phyloP scores from a whole-genome alignment of 2,888 invertebrate species.

The Oscheius sp. region DNA sequence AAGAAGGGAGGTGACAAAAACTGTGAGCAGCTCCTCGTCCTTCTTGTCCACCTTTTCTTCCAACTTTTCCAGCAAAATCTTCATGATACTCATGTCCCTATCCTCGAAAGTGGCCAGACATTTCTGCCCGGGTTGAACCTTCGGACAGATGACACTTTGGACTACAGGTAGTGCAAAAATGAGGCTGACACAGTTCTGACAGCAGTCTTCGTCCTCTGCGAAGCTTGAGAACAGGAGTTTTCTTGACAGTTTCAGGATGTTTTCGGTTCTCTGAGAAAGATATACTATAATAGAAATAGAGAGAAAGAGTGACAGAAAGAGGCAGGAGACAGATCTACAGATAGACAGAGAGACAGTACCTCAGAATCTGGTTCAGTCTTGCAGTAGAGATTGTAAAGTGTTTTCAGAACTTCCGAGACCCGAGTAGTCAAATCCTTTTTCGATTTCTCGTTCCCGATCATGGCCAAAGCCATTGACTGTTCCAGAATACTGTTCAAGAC shows the following conservation, averaged over 20 bases:
- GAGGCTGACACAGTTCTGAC: slow-evolving; percentile 60
- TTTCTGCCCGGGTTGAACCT: slow-evolving; percentile 9
- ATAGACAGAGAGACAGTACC: slow-evolving; percentile 3
- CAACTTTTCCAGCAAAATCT: slow-evolving; percentile 52
- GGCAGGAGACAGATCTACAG: no score
- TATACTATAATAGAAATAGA: background rate
- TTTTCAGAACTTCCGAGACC: slow-evolving; percentile 55
- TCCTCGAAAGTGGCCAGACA: slow-evolving; percentile 41
- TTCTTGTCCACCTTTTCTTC: slow-evolving; percentile 46
- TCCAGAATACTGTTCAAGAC: slow-evolving; percentile 8
- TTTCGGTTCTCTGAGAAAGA: slow-evolving; percentile 5
- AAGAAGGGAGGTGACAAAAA: slow-evolving; percentile 59
- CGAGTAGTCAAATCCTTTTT: background rate
- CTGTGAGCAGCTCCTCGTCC: slow-evolving; percentile 52
- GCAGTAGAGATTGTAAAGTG: slow-evolving; percentile 66
- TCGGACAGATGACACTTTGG: slow-evolving; percentile 29
- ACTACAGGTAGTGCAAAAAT: slow-evolving; percentile 43
- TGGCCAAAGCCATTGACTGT: slow-evolving; percentile 4
- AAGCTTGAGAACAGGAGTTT: slow-evolving; percentile 16
- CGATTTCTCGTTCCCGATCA: slow-evolving; percentile 8
- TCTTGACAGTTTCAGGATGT: background rate
- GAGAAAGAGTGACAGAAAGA: no score
- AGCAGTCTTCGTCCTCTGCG: slow-evolving; percentile 22
- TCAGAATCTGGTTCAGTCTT: slow-evolving; percentile 38
- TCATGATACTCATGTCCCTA: slow-evolving; percentile 56